These are phyloP conservation scores for Schizopygopsis pylzovi DNA, from an alignment of 2,797 vertebrate species.

Conservation along the genomic window DNA sequence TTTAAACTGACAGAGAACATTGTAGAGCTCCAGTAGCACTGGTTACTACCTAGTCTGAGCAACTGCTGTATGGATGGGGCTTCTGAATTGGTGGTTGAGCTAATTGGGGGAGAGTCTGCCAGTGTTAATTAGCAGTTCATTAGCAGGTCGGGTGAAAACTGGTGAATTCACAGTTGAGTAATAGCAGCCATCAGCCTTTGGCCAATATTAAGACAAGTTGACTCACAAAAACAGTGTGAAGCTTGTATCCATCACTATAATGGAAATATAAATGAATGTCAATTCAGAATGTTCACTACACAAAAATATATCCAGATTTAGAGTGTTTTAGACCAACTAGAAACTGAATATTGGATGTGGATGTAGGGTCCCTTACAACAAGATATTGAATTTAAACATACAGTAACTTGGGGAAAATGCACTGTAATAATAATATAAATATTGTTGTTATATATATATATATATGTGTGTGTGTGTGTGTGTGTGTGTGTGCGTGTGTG, in stretches of 20 bases:
- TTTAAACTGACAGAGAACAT: constrained; percentile 39
- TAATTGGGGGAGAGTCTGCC: constrained; percentile 7
- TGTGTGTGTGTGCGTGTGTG: no score
- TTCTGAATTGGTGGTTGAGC: neutral
- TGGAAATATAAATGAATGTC: neutral
- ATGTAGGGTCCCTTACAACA: no score
- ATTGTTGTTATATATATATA: no score
- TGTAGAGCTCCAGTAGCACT: constrained; percentile 13
- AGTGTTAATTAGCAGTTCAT: constrained; percentile 8
- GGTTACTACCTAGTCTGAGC: constrained; percentile 11
- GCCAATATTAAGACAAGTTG: neutral
- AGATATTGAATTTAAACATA: no score
- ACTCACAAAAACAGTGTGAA: neutral
- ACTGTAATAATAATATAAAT: no score
- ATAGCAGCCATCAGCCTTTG: neutral
- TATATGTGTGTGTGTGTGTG: no score
- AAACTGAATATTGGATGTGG: no score
- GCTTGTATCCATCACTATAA: constrained; percentile 3
- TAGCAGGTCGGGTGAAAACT: neutral
- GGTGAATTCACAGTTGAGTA: constrained; percentile 19
- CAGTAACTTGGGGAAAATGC: no score
- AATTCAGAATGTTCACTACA: neutral
- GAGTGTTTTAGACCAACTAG: no score
- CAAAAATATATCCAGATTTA: neutral
- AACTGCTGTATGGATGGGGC: neutral